A percentile compares a stretch with the other conserved stretches of the same genome.
phyloP scores from a whole-genome alignment of 2,888 invertebrate genomes.

The Odontothrips loti region DNA sequence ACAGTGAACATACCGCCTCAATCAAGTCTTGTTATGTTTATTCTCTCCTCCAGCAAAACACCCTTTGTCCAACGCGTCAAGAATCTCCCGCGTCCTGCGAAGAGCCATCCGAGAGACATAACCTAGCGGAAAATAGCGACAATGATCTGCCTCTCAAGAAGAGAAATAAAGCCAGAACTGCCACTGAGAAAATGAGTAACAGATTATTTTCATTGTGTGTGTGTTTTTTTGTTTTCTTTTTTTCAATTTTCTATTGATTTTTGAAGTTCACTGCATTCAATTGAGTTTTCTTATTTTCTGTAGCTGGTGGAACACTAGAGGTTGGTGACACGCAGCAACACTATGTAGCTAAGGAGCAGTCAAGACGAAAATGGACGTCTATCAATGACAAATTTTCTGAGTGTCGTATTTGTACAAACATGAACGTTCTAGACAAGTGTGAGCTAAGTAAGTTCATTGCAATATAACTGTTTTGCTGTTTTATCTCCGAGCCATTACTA shows the following conservation, averaged over 20 bases:
- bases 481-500: too few relatives aligned
- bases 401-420: too few relatives aligned
- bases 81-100: too few relatives aligned
- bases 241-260: neutral
- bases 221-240: neutral
- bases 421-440: too few relatives aligned
- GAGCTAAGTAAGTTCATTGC: too few relatives aligned
- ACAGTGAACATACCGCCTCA: too few relatives aligned
- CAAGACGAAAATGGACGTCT: neutral
- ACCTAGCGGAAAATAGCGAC: neutral
- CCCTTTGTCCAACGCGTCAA: too few relatives aligned
- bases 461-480: too few relatives aligned
- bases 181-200: neutral
- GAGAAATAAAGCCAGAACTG: neutral
- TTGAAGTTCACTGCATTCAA: too few relatives aligned
- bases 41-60: too few relatives aligned
- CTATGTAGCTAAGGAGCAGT: neutral
- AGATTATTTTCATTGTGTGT: neutral
- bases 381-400: neutral
- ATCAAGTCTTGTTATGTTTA: too few relatives aligned
- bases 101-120: neutral
- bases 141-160: neutral
- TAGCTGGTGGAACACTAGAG: neutral
- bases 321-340: neutral
- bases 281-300: too few relatives aligned